Percentiles rank a stretch among this genome's conserved stretches.
These are phyloP conservation scores for Apaloderma vittatum DNA, from an alignment of 2,113 vertebrate genomes.

Conservation along the genomic window DNA sequence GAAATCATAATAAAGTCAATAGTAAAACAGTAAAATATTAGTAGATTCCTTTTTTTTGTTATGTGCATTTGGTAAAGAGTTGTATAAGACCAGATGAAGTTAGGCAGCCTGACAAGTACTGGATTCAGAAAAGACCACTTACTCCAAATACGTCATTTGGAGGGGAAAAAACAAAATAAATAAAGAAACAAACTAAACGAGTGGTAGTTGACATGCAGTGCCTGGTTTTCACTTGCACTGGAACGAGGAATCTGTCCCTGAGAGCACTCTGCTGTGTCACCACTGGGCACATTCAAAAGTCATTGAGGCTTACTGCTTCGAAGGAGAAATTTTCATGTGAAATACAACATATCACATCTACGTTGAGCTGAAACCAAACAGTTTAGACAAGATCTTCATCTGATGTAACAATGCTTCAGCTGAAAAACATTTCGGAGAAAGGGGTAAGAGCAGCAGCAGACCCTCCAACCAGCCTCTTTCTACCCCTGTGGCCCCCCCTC, in stretches of 20 bases:
- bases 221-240: neutral
- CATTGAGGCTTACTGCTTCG: neutral
- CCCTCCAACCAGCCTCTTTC: neutral
- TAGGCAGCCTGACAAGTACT: neutral
- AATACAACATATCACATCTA: neutral
- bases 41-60: neutral
- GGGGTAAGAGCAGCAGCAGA: neutral
- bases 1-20: neutral
- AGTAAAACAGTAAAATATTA: neutral
- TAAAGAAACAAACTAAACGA: rapidly evolving
- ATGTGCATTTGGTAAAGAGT: neutral
- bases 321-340: neutral
- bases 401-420: neutral
- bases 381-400: neutral
- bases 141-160: neutral
- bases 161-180: neutral
- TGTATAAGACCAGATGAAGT: neutral
- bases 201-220: neutral
- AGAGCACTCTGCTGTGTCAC: neutral
- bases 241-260: neutral
- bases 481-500: no score
- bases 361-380: neutral
- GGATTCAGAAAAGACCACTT: neutral
- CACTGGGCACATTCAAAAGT: neutral
- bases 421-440: neutral